A percentile compares a stretch with the other conserved stretches of the same genome.
Conservation (phyloP, 2,888 invertebrate species). For the Liopterus haemorrhoidalis region DNA sequence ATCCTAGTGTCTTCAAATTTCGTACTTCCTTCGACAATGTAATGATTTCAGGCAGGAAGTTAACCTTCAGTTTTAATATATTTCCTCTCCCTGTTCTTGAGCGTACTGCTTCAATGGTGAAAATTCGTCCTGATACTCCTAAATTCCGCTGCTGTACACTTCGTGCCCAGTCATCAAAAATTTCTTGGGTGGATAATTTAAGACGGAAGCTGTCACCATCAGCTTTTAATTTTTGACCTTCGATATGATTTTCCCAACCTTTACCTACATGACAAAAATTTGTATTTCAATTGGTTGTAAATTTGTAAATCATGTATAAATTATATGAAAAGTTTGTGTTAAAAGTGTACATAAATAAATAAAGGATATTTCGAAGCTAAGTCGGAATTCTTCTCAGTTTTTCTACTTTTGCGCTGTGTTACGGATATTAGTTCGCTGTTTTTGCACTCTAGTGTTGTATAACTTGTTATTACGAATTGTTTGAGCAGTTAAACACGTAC, state of each 20-base stretch:
- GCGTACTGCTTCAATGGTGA: constrained; percentile 80
- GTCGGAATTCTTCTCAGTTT: too few relatives aligned
- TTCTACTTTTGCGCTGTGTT: too few relatives aligned
- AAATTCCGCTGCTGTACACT: constrained; percentile 91
- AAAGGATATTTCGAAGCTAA: too few relatives aligned
- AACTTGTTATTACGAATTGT: too few relatives aligned
- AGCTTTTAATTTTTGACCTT: constrained; percentile 94
- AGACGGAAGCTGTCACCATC: constrained; percentile 96
- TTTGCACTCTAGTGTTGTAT: too few relatives aligned
- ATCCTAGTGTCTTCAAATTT: constrained; percentile 91
- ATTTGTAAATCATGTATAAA: too few relatives aligned
- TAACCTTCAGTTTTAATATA: constrained; percentile 83
- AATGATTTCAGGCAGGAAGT: constrained; percentile 97
- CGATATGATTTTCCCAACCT: constrained; percentile 99
- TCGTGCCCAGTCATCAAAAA: constrained; percentile 97
- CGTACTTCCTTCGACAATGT: constrained; percentile 97
- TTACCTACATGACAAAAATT: constrained; percentile 55
- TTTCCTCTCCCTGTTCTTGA: constrained; percentile 74
- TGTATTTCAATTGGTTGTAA: background rate
- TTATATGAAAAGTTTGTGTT: constrained; percentile 25
- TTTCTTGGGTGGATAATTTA: constrained; percentile 93
- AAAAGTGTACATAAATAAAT: constrained; percentile 5
- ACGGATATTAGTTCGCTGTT: too few relatives aligned
- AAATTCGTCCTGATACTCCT: constrained; percentile 90
- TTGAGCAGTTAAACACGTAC: too few relatives aligned